Evolutionary conservation across 2,797 vertebrate genomes (phyloP).

Genomic region (Arctocebus calabarensis): DNA sequence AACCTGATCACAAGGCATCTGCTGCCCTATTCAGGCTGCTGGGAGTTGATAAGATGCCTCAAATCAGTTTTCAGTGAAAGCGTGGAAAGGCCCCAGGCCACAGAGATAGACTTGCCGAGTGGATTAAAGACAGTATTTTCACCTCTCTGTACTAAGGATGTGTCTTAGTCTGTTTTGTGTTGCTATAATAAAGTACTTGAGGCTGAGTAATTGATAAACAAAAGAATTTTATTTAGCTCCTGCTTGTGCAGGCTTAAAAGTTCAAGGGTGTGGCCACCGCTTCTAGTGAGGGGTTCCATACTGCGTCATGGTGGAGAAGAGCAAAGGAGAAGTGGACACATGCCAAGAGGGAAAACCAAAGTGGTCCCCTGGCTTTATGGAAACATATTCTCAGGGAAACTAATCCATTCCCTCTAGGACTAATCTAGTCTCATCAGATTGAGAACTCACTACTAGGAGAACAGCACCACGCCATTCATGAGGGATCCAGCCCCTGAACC

Average conservation of each 20-base stretch:
- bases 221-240: neutral
- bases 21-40: neutral
- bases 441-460: neutral
- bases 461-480: neutral
- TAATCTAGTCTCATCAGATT: neutral
- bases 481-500: neutral
- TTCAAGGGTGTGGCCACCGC: neutral
- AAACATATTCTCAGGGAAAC: too few relatives aligned
- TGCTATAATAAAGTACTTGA: neutral
- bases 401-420: neutral
- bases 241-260: neutral
- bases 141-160: neutral
- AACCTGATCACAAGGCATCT: neutral
- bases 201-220: neutral
- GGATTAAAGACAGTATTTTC: neutral
- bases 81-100: neutral
- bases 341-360: neutral
- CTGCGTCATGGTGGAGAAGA: neutral
- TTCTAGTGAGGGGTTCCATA: neutral
- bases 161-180: neutral
- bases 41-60: slow-evolving; percentile 3
- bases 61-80: neutral
- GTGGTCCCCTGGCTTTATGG: neutral
- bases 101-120: neutral
- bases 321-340: neutral